These are phyloP conservation scores for Euphydryas editha DNA, from an alignment of 2,888 invertebrate genomes.

Conservation along the genomic window DNA sequence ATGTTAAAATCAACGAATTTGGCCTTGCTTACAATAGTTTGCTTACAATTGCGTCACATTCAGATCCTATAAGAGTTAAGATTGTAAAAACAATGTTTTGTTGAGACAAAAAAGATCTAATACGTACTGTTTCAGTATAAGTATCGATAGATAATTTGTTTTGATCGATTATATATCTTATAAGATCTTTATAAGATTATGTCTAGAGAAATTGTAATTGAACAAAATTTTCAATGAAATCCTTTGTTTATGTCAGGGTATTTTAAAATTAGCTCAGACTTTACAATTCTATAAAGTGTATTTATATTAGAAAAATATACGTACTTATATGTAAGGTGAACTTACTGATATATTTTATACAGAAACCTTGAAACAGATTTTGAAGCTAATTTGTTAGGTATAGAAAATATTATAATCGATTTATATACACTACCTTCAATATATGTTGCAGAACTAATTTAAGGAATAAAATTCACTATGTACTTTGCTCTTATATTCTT, in stretches of 20 bases:
- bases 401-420: no score
- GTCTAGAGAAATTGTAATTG: not conserved
- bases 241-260: not conserved
- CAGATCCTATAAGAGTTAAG: slow-evolving; percentile 18
- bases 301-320: not conserved
- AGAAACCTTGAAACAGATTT: no score
- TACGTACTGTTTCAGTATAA: slow-evolving; percentile 5
- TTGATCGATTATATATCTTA: not conserved
- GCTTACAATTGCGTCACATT: slow-evolving; percentile 41
- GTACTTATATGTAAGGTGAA: no score
- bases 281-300: not conserved
- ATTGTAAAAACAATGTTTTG: slow-evolving; percentile 28
- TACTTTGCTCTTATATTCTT: no score
- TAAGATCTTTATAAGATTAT: not conserved
- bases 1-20: slow-evolving; percentile 28
- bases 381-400: no score
- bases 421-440: no score
- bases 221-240: not conserved
- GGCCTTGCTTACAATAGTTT: slow-evolving; percentile 24
- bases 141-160: not conserved
- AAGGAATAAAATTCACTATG: no score
- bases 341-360: no score
- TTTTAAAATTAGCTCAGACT: not conserved
- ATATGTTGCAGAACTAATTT: no score
- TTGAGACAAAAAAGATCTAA: slow-evolving; percentile 28